Evolutionary conservation across 2,888 invertebrate species (phyloP).

Genomic region (Saturnia japonica): DNA sequence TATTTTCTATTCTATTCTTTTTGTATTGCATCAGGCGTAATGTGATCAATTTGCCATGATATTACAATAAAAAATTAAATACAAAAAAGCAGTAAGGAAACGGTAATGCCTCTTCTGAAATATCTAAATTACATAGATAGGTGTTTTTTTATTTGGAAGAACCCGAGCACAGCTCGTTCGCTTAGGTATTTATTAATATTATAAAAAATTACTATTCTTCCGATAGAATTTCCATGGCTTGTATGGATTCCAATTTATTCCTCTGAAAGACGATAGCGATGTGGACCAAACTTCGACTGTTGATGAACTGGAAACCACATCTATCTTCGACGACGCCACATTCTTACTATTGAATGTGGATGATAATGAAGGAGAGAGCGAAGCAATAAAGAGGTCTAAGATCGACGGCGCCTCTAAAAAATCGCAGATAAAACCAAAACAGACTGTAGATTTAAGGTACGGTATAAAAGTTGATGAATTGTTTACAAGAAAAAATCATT

Average conservation of each 20-base stretch:
- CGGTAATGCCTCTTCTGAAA: no score
- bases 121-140: no score
- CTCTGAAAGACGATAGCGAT: constrained; percentile 36
- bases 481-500: no score
- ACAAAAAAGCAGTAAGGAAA: no score
- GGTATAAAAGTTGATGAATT: neutral
- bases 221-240: constrained; percentile 50
- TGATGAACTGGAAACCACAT: constrained; percentile 55
- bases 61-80: no score
- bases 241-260: constrained; percentile 62
- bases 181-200: constrained; percentile 4
- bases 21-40: no score
- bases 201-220: neutral
- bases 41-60: no score
- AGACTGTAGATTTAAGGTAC: constrained; percentile 65
- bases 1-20: no score
- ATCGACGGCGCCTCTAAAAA: constrained; percentile 49
- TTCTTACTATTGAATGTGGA: constrained; percentile 67
- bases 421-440: constrained; percentile 53
- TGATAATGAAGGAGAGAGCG: constrained; percentile 44
- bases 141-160: no score
- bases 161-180: no score
- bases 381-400: constrained; percentile 45
- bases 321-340: constrained; percentile 58
- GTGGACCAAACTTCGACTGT: constrained; percentile 36